Evolutionary conservation across 2,888 invertebrate species (phyloP).

Genomic region (Hetaerina titia): DNA sequence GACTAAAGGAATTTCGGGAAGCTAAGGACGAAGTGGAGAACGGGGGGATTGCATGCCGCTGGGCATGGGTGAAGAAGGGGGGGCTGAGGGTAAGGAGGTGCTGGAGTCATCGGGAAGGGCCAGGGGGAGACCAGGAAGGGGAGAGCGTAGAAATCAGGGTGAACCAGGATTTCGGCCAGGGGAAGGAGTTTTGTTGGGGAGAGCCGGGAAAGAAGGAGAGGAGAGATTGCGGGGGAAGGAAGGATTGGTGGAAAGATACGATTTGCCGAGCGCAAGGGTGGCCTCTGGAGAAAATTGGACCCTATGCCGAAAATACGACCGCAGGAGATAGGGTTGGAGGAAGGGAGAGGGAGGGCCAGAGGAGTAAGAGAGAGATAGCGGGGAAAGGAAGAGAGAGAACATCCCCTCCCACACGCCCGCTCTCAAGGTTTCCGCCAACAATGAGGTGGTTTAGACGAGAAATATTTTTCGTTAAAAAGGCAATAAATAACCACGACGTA

Average conservation of each 20-base stretch:
- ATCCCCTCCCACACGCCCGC: not conserved
- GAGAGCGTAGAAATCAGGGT: not conserved
- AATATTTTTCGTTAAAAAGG: constrained; percentile 29
- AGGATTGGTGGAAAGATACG: not conserved
- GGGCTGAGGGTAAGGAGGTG: not conserved
- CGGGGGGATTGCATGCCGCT: not conserved
- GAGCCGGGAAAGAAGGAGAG: not conserved
- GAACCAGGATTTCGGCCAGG: not conserved
- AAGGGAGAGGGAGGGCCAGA: not conserved
- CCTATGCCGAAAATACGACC: constrained; percentile 65
- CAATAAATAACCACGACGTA: constrained; percentile 64
- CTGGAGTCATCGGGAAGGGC: not conserved
- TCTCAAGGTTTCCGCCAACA: constrained; percentile 47
- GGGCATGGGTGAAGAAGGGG: not conserved
- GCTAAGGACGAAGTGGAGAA: not conserved
- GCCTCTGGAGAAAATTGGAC: constrained; percentile 60
- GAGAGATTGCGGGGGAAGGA: not conserved
- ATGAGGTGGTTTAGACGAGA: constrained; percentile 57
- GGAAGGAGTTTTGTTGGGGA: not conserved
- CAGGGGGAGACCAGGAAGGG: not conserved
- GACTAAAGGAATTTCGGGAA: not conserved
- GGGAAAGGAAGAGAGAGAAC: not conserved
- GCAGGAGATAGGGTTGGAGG: constrained; percentile 28
- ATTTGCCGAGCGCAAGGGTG: constrained; percentile 23
- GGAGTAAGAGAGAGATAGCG: not conserved